Percentiles rank a stretch among this genome's conserved stretches.
Evolutionary conservation across 1,140 invertebrate genomes (phyloP).

Genomic region (Drosophila tani): DNA sequence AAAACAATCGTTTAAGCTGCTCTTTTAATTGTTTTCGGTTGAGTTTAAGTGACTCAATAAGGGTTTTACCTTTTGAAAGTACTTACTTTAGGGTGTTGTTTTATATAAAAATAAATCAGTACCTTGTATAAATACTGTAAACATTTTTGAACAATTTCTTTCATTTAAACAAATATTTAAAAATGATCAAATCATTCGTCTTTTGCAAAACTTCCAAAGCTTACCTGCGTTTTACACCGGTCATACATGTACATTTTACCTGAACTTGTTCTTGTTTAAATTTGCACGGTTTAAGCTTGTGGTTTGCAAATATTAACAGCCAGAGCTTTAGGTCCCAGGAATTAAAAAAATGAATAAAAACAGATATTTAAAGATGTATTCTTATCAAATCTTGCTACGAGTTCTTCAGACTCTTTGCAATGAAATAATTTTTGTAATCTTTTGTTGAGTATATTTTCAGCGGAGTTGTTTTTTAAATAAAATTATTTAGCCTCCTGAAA

Average conservation of each 20-base stretch:
- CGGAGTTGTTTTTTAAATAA: too few relatives aligned
- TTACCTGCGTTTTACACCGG: background rate
- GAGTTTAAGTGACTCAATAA: background rate
- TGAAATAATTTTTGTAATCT: too few relatives aligned
- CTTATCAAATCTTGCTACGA: too few relatives aligned
- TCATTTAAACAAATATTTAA: background rate
- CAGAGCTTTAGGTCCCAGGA: too few relatives aligned
- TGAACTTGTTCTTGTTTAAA: background rate
- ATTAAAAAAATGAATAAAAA: too few relatives aligned
- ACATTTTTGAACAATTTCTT: background rate
- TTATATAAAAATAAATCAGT: background rate
- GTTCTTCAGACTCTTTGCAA: too few relatives aligned
- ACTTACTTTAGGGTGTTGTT: background rate
- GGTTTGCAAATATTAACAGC: background rate
- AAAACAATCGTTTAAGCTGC: slow-evolving; percentile 17
- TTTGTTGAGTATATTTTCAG: too few relatives aligned
- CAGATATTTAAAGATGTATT: too few relatives aligned
- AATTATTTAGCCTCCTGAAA: too few relatives aligned
- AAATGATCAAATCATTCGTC: background rate
- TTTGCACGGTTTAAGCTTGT: background rate
- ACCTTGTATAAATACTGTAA: background rate
- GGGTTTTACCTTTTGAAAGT: background rate
- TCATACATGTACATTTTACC: background rate
- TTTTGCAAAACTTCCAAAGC: background rate
- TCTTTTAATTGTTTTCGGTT: background rate